Conservation (phyloP, 2,888 invertebrate species). For the Stenodera caucasica region DNA sequence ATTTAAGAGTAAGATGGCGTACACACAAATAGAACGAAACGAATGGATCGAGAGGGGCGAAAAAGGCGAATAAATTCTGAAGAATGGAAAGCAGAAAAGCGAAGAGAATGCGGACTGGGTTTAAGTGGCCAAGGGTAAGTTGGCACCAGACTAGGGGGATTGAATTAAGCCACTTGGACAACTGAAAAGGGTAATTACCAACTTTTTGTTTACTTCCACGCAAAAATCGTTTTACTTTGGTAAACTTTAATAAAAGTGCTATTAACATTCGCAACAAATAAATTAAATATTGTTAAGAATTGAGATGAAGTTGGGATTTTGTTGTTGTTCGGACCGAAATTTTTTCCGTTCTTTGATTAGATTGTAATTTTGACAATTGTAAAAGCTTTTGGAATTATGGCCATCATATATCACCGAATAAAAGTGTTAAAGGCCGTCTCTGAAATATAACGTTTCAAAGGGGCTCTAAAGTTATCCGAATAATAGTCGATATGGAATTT, state of each 20-base stretch:
- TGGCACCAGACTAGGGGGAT: not conserved
- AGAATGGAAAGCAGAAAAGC: not conserved
- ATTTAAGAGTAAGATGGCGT: constrained; percentile 24
- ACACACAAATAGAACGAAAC: not conserved
- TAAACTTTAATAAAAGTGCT: not conserved
- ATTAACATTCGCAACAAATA: too few relatives aligned
- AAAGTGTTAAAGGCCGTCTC: constrained; percentile 15
- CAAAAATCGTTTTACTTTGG: not conserved
- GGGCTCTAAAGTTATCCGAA: constrained; percentile 19
- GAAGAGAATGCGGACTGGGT: not conserved
- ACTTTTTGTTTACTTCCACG: not conserved
- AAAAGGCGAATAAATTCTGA: not conserved
- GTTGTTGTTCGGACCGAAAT: too few relatives aligned
- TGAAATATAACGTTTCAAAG: constrained; percentile 23
- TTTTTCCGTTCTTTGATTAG: not conserved
- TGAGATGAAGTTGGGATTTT: too few relatives aligned
- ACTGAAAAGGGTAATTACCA: not conserved
- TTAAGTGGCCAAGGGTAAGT: not conserved
- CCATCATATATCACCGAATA: constrained; percentile 17
- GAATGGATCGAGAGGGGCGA: not conserved
- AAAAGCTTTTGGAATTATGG: constrained; percentile 15
- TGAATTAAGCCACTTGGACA: not conserved
- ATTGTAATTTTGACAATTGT: constrained; percentile 5
- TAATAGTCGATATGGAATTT: constrained; percentile 28
- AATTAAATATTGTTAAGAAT: too few relatives aligned